A percentile compares a stretch with the other conserved stretches of the same genome.
Evolutionary conservation across 2,113 vertebrate genomes (phyloP).

Genomic region (Colius striatus): DNA sequence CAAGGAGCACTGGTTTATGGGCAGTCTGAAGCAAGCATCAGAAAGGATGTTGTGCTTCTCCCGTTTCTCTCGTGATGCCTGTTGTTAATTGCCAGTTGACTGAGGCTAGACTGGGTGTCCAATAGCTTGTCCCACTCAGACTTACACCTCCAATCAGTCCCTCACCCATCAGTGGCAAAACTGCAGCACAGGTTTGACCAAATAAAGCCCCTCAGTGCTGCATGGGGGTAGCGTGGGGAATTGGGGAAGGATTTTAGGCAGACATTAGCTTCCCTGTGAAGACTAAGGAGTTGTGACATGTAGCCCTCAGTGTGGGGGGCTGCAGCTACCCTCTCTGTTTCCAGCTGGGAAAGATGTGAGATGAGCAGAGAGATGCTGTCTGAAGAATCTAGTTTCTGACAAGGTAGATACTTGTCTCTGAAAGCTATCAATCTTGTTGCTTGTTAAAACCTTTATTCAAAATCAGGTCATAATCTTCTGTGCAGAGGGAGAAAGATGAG

Average conservation of each 20-base stretch:
- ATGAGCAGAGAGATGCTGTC: neutral
- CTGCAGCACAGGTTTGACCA: neutral
- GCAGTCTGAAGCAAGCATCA: neutral
- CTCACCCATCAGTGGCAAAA: neutral
- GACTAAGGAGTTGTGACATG: neutral
- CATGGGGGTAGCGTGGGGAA: neutral
- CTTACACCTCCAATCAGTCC: neutral
- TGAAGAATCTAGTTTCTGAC: neutral
- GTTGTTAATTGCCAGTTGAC: fast-evolving
- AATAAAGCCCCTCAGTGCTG: neutral
- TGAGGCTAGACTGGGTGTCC: neutral
- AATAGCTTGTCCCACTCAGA: fast-evolving
- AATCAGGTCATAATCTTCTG: neutral
- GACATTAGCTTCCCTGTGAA: neutral
- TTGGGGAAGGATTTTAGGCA: neutral
- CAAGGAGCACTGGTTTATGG: neutral
- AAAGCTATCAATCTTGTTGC: neutral
- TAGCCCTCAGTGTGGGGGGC: neutral
- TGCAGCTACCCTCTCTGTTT: neutral
- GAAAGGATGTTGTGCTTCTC: neutral
- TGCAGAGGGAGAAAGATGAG: neutral
- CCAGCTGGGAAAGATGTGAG: neutral
- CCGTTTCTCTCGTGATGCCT: too few relatives aligned
- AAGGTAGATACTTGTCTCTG: neutral
- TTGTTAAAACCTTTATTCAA: neutral